phyloP scores from a whole-genome alignment of 2,888 invertebrate species.

The Aphodius granarius region DNA sequence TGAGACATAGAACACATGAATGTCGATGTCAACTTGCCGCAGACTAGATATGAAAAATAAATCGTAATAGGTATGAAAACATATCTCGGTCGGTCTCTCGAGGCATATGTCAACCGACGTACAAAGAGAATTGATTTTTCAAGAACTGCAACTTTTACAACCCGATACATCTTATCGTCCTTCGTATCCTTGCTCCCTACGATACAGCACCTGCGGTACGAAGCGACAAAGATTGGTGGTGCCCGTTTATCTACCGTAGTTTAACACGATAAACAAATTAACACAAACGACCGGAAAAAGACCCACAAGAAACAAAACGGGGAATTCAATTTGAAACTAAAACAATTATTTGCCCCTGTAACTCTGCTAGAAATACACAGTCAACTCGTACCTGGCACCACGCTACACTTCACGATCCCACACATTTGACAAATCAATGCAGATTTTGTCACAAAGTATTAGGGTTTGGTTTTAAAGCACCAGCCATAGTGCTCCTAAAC shows the following conservation, averaged over 20 bases:
- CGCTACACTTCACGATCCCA: neutral
- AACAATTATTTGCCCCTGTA: neutral
- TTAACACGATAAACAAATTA: neutral
- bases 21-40: neutral
- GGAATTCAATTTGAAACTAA: neutral
- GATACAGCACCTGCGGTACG: neutral
- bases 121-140: neutral
- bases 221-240: neutral
- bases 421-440: neutral
- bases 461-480: too few species aligned
- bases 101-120: neutral
- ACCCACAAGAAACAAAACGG: neutral
- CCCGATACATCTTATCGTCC: neutral
- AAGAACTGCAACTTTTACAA: neutral
- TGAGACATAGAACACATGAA: neutral
- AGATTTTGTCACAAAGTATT: too few species aligned
- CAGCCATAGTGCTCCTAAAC: too few species aligned
- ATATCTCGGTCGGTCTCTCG: neutral
- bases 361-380: neutral
- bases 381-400: neutral
- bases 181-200: neutral
- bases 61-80: neutral
- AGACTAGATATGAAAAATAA: neutral
- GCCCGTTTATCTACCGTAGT: neutral
- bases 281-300: neutral